phyloP scores from a whole-genome alignment of 2,888 invertebrate species.

The Reticulitermes lucifugus region DNA sequence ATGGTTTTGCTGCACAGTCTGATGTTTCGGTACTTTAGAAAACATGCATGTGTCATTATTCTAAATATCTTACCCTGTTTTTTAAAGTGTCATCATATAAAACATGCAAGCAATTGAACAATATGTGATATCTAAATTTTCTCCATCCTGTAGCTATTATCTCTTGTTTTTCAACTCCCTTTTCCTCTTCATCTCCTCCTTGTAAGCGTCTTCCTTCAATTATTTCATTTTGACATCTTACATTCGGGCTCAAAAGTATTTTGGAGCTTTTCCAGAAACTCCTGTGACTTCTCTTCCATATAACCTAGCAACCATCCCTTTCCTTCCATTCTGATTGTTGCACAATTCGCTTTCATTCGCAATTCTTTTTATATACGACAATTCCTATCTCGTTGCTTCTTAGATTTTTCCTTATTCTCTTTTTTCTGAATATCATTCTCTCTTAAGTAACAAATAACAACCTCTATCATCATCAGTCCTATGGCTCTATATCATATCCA shows the following conservation, averaged over 20 bases:
- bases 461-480: conserved; percentile 45
- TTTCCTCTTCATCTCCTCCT: not conserved
- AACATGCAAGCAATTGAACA: not conserved
- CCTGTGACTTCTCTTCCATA: conserved; percentile 3
- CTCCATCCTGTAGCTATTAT: not conserved
- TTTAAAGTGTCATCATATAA: too few relatives aligned
- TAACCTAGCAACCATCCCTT: not conserved
- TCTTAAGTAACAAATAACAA: conserved; percentile 48
- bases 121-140: not conserved
- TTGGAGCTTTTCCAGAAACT: conserved; percentile 28
- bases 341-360: conserved; percentile 30
- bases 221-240: conserved; percentile 3
- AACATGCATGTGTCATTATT: too few relatives aligned
- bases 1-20: too few relatives aligned
- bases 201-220: conserved; percentile 16
- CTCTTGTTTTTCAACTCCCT: not conserved
- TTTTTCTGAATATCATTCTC: conserved; percentile 22
- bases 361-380: conserved; percentile 20
- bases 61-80: too few relatives aligned
- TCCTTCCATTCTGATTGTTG: conserved; percentile 21
- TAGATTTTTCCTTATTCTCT: not conserved
- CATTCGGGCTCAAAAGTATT: conserved; percentile 5
- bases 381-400: not conserved
- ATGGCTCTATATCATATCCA: conserved; percentile 35
- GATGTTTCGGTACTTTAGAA: too few relatives aligned